Evolutionary conservation across 2,797 vertebrate genomes (phyloP).

Genomic region (Sebastes trivittatus): DNA sequence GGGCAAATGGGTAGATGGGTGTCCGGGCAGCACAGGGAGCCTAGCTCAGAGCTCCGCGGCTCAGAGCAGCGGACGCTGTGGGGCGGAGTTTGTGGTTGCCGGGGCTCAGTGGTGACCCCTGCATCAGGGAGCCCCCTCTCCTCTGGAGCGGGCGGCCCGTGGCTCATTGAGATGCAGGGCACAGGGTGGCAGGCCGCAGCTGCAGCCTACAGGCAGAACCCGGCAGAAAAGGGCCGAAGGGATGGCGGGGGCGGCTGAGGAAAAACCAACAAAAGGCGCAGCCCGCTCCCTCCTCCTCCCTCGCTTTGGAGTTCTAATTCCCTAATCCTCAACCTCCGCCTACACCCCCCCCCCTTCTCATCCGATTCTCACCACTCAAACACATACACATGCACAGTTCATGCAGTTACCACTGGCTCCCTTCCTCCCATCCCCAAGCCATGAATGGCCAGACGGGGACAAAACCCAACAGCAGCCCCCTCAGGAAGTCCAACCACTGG

Average conservation of each 20-base stretch:
- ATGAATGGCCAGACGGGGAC: slow-evolving; percentile 80
- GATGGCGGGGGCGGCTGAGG: slow-evolving; percentile 82
- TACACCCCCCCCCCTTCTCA: slow-evolving; percentile 65
- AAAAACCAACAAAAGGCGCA: slow-evolving; percentile 86
- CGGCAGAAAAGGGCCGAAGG: slow-evolving; percentile 82
- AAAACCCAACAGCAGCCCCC: slow-evolving; percentile 81
- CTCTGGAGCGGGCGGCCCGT: slow-evolving; percentile 66
- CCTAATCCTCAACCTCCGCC: slow-evolving; percentile 85
- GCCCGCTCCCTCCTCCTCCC: slow-evolving; percentile 66
- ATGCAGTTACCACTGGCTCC: slow-evolving; percentile 75
- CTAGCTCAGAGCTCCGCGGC: slow-evolving; percentile 18
- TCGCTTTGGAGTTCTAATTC: slow-evolving; percentile 84
- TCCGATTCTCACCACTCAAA: slow-evolving; percentile 76
- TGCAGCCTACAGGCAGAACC: slow-evolving; percentile 85
- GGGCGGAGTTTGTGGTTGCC: slow-evolving; percentile 52
- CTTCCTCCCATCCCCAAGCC: slow-evolving; percentile 74
- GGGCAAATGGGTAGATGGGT: slow-evolving; percentile 25
- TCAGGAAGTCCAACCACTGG: slow-evolving; percentile 83
- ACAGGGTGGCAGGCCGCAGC: slow-evolving; percentile 85
- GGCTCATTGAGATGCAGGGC: slow-evolving; percentile 90
- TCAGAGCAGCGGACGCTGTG: background rate
- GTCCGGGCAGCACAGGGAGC: slow-evolving; percentile 20
- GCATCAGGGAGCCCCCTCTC: slow-evolving; percentile 76
- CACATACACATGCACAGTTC: slow-evolving; percentile 70
- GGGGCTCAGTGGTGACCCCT: slow-evolving; percentile 78